Conservation (phyloP, 2,113 vertebrate species). For the Dromaius novaehollandiae region DNA sequence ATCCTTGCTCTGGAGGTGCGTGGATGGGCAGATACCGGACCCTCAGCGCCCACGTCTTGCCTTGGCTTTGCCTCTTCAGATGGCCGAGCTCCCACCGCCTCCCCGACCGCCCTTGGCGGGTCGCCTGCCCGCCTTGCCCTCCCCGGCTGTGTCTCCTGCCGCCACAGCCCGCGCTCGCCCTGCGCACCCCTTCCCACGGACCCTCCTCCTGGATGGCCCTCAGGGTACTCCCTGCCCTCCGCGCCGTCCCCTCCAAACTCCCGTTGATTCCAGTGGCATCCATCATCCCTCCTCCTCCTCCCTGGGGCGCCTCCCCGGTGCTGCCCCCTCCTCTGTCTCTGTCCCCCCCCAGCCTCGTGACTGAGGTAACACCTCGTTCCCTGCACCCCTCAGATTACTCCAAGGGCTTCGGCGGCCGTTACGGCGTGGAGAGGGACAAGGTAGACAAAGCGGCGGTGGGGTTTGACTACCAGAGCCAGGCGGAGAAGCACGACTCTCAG, state of each 20-base stretch:
- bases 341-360: neutral
- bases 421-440: constrained; percentile 86
- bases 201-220: neutral
- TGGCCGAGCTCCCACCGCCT: neutral
- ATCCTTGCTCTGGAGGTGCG: neutral
- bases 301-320: neutral
- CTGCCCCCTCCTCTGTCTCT: neutral
- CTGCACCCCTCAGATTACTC: constrained; percentile 80
- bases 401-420: constrained; percentile 90
- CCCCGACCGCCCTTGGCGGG: neutral
- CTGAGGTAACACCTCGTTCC: neutral
- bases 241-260: neutral
- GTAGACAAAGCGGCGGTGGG: constrained; percentile 87
- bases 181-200: neutral
- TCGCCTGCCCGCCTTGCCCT: neutral
- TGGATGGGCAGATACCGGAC: neutral
- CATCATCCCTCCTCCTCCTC: neutral
- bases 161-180: neutral
- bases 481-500: constrained; percentile 90
- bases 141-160: neutral
- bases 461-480: constrained; percentile 88
- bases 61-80: neutral
- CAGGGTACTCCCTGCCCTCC: neutral
- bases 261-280: neutral
- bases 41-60: neutral